These are phyloP conservation scores for Panurus biarmicus DNA, from an alignment of 2,113 vertebrate genomes.

Conservation along the genomic window DNA sequence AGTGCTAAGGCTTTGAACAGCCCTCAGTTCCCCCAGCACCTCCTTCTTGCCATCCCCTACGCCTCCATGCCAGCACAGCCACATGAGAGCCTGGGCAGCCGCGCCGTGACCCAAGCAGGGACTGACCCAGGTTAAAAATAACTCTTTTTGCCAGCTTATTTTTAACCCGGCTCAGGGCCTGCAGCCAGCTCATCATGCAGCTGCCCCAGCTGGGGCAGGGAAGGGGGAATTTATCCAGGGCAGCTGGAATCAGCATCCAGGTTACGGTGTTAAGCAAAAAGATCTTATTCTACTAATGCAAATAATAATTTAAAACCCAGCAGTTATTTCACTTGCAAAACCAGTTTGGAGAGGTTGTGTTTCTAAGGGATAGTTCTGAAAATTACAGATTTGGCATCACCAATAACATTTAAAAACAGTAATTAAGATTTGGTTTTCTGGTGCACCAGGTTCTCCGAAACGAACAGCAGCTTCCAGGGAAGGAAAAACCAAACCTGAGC, in stretches of 20 bases:
- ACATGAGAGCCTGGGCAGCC: background rate
- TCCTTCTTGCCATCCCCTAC: accelerated
- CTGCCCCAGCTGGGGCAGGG: background rate
- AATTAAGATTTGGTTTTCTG: background rate
- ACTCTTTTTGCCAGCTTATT: background rate
- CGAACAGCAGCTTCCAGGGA: background rate
- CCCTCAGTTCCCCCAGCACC: background rate
- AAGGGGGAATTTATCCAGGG: background rate
- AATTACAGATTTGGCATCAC: background rate
- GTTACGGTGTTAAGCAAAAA: background rate
- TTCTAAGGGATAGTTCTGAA: background rate
- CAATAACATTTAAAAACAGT: background rate
- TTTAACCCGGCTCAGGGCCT: slow-evolving; percentile 9
- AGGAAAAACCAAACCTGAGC: background rate
- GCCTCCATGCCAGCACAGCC: background rate
- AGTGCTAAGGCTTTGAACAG: background rate
- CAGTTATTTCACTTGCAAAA: background rate
- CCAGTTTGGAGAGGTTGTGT: background rate
- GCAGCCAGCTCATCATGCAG: background rate
- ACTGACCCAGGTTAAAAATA: slow-evolving; percentile 32
- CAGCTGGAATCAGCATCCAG: background rate
- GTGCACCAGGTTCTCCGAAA: background rate
- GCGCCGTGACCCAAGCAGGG: accelerated
- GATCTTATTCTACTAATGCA: background rate
- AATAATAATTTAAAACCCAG: background rate